Conservation (phyloP, 2,888 invertebrate genomes). For the Mystacides longicornis region DNA sequence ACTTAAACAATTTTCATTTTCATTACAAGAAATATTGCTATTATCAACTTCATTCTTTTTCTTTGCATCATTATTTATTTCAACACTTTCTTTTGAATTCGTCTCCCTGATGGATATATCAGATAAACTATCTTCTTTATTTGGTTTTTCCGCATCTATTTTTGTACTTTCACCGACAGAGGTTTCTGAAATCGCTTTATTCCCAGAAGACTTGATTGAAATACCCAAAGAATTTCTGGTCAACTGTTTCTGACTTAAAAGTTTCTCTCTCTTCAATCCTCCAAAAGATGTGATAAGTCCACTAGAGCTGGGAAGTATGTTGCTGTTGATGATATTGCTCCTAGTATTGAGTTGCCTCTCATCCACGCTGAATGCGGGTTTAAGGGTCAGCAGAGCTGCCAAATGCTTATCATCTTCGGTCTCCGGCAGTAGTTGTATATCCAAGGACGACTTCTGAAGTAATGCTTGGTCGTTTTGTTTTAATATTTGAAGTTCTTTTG, state of each 20-base stretch:
- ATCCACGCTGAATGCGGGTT: conserved; percentile 54
- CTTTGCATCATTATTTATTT: neutral
- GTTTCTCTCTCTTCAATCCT: conserved; percentile 50
- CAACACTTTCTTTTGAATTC: neutral
- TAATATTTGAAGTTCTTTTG: conserved; percentile 61
- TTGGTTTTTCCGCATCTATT: neutral
- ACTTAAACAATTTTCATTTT: neutral
- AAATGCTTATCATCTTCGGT: conserved; percentile 70
- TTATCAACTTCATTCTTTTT: neutral
- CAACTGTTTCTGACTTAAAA: conserved; percentile 36
- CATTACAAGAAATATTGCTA: neutral
- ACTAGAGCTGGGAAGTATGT: conserved; percentile 51
- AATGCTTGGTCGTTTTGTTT: conserved; percentile 62
- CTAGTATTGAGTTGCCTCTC: conserved; percentile 48
- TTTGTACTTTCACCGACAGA: neutral
- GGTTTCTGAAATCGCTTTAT: neutral
- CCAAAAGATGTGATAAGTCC: conserved; percentile 44
- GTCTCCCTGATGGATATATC: neutral
- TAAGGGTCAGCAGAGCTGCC: conserved; percentile 66
- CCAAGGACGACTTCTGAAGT: conserved; percentile 66
- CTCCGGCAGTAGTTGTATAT: conserved; percentile 73
- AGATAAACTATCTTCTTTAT: neutral
- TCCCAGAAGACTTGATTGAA: conserved; percentile 32
- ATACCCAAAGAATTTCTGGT: conserved; percentile 42
- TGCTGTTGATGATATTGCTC: conserved; percentile 46